These are phyloP conservation scores for Clarias platycephalus DNA, from an alignment of 2,797 vertebrate species.

Conservation along the genomic window DNA sequence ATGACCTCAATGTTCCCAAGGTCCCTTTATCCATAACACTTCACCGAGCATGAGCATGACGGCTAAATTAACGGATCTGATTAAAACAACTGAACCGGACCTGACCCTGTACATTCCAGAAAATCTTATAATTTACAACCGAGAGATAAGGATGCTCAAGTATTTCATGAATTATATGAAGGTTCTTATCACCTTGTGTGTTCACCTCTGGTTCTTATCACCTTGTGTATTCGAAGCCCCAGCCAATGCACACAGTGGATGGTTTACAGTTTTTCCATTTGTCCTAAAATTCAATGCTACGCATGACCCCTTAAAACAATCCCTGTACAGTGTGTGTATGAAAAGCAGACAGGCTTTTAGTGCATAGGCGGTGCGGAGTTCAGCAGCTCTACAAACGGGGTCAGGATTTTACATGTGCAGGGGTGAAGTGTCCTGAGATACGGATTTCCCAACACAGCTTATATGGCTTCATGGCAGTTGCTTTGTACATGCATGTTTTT, in stretches of 20 bases:
- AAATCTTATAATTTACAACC: constrained; percentile 12
- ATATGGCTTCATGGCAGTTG: constrained; percentile 28
- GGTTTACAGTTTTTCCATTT: neutral
- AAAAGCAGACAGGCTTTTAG: constrained; percentile 44
- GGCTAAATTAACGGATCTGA: constrained; percentile 35
- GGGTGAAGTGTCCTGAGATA: neutral
- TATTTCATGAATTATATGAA: neutral
- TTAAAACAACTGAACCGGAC: constrained; percentile 33
- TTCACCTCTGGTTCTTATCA: constrained; percentile 1
- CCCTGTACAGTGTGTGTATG: constrained; percentile 36
- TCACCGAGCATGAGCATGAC: constrained; percentile 20
- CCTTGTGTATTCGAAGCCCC: neutral
- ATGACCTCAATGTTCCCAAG: constrained; percentile 15
- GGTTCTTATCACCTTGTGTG: neutral
- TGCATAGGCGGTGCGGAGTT: neutral
- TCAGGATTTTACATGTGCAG: constrained; percentile 25
- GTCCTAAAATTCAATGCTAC: constrained; percentile 42
- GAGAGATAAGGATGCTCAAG: constrained; percentile 5
- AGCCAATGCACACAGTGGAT: too few species aligned
- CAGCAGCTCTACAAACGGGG: constrained; percentile 13
- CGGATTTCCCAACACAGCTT: constrained; percentile 23
- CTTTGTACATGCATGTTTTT: constrained; percentile 32
- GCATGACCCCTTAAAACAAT: constrained; percentile 60
- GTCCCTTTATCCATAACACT: constrained; percentile 29
- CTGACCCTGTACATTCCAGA: constrained; percentile 15